phyloP scores from a whole-genome alignment of 1,140 invertebrate species.

The Hydropsyche tenuis region DNA sequence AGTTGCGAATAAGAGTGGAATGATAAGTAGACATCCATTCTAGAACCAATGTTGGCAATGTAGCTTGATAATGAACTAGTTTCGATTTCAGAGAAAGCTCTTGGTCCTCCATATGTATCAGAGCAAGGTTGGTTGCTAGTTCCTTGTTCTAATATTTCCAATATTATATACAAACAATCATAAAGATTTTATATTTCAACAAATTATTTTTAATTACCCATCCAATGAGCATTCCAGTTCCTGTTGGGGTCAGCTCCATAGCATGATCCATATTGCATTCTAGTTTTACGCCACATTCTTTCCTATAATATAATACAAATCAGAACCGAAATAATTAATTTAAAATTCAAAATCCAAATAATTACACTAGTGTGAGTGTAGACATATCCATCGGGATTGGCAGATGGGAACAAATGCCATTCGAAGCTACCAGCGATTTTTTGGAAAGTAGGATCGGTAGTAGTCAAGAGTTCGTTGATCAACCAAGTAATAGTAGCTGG shows the following conservation, averaged over 20 bases:
- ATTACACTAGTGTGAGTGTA: constrained; percentile 65
- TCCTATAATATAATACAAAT: constrained; percentile 57
- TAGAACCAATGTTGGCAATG: constrained; percentile 53
- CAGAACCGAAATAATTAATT: constrained; percentile 24
- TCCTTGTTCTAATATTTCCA: constrained; percentile 63
- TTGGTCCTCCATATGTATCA: constrained; percentile 69
- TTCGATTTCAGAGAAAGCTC: constrained; percentile 73
- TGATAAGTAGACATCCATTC: constrained; percentile 63
- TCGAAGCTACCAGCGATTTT: constrained; percentile 64
- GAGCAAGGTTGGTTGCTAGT: constrained; percentile 65
- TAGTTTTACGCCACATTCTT: constrained; percentile 77
- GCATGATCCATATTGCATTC: constrained; percentile 52
- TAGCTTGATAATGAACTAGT: constrained; percentile 62
- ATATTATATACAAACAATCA: constrained; percentile 3
- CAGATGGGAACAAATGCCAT: constrained; percentile 66
- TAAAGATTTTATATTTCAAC: not conserved
- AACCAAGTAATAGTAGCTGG: constrained; percentile 75
- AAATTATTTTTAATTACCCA: constrained; percentile 48
- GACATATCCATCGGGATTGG: constrained; percentile 78
- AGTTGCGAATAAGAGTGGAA: constrained; percentile 69
- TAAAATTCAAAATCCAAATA: constrained; percentile 30
- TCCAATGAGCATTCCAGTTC: constrained; percentile 68
- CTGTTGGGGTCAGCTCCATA: constrained; percentile 64
- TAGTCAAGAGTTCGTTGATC: constrained; percentile 67
- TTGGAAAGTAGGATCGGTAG: constrained; percentile 56